Base-by-base conservation (phyloP, 2,888 invertebrate genomes). In the Geophilus truncorum region DNA sequence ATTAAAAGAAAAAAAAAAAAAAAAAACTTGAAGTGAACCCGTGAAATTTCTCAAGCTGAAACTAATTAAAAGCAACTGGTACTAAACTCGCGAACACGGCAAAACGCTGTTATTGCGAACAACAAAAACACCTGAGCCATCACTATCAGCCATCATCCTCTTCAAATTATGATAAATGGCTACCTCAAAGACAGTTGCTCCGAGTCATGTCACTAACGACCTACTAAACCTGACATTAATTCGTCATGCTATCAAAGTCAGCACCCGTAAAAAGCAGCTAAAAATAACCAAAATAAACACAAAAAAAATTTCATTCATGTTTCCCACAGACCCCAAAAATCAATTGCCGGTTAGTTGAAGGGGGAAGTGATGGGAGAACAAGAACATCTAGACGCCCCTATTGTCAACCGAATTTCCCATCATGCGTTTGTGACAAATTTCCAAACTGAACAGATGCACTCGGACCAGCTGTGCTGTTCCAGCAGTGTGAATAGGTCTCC, bases 401-500 rank as follows among this genome's bases (percentile, higher is more conserved):
- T 70, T 70, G 70, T 70, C 70, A 70, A 70, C 70, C 70, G 70
- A 70, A 28, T 70, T 70, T 70, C 70, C 70, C 70, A 70, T 70
- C 70, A 70, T 70, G 70, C 70, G 51, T 25, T 70, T 70, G 70
- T 70, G 70, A 70, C 70, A 70, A 70, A 70, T 70, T 70, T 70
- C 70, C 70, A 70, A 70, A 10, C 70, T 10, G 70, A 70, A 70
- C 70, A 70, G 70, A 70, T 70, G 70, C 70, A 70, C 70, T 70
- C 15, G 5, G 70, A 25, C 70, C 70, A 70, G 70, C 70, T 70
- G 70, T 70, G 70, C 9, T 25, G 25, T 70, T 70, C 70, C 70
- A 70, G 10, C 25, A 25, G 25, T 28, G 70, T 70, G 70, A 70
- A 70, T 70, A 28, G 28, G 70, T 28, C 70, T 70, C 70, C 12